A percentile compares a stretch with the other conserved stretches of the same genome.
Conservation (phyloP, 2,888 invertebrate genomes). For the Cephus rjabovi region DNA sequence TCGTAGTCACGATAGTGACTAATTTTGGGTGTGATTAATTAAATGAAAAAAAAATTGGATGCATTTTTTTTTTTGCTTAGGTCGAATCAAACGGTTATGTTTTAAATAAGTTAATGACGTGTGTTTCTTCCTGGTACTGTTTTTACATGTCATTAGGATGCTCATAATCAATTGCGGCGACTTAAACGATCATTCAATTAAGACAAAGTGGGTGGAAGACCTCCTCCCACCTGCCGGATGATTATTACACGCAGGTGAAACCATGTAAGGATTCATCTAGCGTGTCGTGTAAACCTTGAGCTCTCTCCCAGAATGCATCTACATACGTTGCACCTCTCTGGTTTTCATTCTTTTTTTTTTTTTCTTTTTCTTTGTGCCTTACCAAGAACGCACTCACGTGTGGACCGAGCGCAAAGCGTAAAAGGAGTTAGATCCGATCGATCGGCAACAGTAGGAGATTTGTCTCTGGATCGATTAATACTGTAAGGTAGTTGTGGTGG, state of each 20-base stretch:
- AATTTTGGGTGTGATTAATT: background rate
- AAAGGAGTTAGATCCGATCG: background rate
- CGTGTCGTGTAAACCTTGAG: slow-evolving; percentile 35
- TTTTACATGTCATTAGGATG: background rate
- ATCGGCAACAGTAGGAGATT: background rate
- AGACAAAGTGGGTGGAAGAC: background rate
- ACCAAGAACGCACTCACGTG: slow-evolving; percentile 18
- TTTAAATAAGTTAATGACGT: background rate
- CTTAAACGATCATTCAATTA: background rate
- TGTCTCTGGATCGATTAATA: background rate
- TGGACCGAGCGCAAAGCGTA: background rate
- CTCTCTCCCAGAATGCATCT: slow-evolving; percentile 12
- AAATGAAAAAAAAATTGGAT: background rate
- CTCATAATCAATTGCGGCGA: background rate
- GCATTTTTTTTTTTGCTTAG: background rate
- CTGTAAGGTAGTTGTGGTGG: background rate
- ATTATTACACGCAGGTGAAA: background rate
- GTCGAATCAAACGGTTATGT: background rate
- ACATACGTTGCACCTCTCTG: slow-evolving; percentile 5
- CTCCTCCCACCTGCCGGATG: background rate
- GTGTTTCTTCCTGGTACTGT: background rate
- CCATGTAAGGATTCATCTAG: background rate
- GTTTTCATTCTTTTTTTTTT: slow-evolving; percentile 10
- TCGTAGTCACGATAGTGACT: background rate
- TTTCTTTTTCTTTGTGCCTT: slow-evolving; percentile 20